Evolutionary conservation across 30 jellyfish, hydroid and myxozoan species (phyloP).

Genomic region (Kudoa iwatai): DNA sequence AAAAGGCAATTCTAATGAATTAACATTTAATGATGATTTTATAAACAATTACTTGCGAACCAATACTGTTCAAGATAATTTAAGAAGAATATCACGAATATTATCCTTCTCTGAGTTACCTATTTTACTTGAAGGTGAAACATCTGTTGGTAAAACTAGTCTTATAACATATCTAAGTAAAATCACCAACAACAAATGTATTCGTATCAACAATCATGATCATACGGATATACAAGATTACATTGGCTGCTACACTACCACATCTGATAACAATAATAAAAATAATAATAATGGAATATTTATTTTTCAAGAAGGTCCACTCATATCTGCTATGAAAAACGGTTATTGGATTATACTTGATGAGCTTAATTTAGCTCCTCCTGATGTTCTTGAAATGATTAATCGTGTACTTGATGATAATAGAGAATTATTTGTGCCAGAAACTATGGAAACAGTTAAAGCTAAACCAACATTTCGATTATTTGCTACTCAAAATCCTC

Average conservation of each 20-base stretch:
- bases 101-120: constrained; percentile 21
- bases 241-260: constrained; percentile 84
- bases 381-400: constrained; percentile 71
- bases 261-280: too few relatives aligned
- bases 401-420: constrained; percentile 70
- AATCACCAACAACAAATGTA: constrained; percentile 55
- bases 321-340: constrained; percentile 56
- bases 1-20: constrained; percentile 7
- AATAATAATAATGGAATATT: too few relatives aligned
- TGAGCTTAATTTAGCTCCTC: constrained; percentile 79
- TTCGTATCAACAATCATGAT: constrained; percentile 70
- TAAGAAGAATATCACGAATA: constrained; percentile 40
- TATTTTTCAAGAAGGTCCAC: too few relatives aligned
- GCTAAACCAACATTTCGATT: constrained; percentile 44
- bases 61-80: constrained; percentile 23
- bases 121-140: constrained; percentile 59
- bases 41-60: constrained; percentile 31
- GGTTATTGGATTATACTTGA: constrained; percentile 76
- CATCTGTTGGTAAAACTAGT: constrained; percentile 96
- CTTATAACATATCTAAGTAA: constrained; percentile 22
- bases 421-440: constrained; percentile 56
- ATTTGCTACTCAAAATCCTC: constrained; percentile 90
- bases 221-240: constrained; percentile 93
- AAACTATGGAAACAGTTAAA: constrained; percentile 50
- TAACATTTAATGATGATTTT: too few relatives aligned